Evolutionary conservation across 2,888 invertebrate genomes (phyloP), one percentile per base, ranked within the genome.

Genomic region (Harpalus rufipes): DNA sequence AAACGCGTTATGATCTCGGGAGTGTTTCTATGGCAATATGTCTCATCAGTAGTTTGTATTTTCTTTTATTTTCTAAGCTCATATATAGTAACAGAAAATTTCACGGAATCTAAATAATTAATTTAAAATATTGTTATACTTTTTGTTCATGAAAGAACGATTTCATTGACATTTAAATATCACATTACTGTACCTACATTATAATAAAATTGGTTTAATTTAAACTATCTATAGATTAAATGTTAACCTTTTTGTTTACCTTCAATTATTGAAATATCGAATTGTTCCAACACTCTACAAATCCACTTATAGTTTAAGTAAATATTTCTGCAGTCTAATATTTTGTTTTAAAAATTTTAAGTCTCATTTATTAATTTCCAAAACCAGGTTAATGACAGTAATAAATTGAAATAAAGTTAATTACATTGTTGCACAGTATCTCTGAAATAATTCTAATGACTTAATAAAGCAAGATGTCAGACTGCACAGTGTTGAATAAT

Each of bases 381-480:
- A 25, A 63, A 21, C 63, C 63, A 68, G 39, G 44, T 44, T 74
- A 74, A 44, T 41, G 18, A 12, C 10, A 12, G 39, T 14, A 74
- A 74, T 74, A 74, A 74, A 74, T 74, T 44, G 72, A 74, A 44
- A 7, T 10, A 18, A 10, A 32, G 63, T 39, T 41, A 68, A 74
- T 74, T 74, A 74, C 14, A 68, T 39, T 68, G 39, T 68, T 21
- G 18, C 21, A 7, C 32, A 68, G 32, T 68, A 39, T 39, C 39
- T 14, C 12, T 25, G 25, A 39, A 25, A 68, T 74, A 44, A 74
- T 74, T 74, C 72, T 74, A 74, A 74, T 74, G 16, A 10, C 41
- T 74, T 74, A 74, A 74, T 74, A 74, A 74, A 74, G 21, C 72
- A 74, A 74, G 72, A 74, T 74, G 41, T 44, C 6, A 18, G 41